phyloP scores from a whole-genome alignment of 2,113 vertebrate genomes.

The Callipepla californica region DNA sequence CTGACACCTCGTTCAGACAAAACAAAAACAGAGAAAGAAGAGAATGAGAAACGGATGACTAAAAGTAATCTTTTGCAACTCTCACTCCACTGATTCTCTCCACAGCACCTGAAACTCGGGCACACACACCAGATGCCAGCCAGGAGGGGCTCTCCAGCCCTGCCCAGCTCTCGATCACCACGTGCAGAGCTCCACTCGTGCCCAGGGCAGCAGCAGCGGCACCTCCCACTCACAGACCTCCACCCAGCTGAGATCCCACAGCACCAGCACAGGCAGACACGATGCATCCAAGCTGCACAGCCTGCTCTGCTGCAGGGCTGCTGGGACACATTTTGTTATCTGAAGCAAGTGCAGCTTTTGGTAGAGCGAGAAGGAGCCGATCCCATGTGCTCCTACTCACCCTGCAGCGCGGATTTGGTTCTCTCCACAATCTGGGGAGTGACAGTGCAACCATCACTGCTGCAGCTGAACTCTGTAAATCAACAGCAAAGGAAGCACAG shows the following conservation, averaged over 20 bases:
- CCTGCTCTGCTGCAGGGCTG: neutral
- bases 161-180: neutral
- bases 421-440: neutral
- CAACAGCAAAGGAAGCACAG: neutral
- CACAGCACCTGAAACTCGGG: neutral
- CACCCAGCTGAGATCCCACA: neutral
- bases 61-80: neutral
- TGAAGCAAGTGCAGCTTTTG: constrained; percentile 29
- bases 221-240: neutral
- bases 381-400: neutral
- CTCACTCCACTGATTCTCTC: neutral
- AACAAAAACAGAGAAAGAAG: neutral
- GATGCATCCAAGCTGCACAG: neutral
- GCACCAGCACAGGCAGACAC: neutral
- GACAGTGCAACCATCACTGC: neutral
- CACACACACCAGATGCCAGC: neutral
- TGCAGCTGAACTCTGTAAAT: neutral
- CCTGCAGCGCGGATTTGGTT: neutral
- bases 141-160: neutral
- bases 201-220: neutral
- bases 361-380: neutral
- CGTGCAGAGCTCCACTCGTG: neutral
- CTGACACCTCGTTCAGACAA: neutral
- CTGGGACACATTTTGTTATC: neutral
- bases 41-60: neutral